These are phyloP conservation scores for Ceramica pisi DNA, from an alignment of 2,888 invertebrate genomes.

Conservation along the genomic window DNA sequence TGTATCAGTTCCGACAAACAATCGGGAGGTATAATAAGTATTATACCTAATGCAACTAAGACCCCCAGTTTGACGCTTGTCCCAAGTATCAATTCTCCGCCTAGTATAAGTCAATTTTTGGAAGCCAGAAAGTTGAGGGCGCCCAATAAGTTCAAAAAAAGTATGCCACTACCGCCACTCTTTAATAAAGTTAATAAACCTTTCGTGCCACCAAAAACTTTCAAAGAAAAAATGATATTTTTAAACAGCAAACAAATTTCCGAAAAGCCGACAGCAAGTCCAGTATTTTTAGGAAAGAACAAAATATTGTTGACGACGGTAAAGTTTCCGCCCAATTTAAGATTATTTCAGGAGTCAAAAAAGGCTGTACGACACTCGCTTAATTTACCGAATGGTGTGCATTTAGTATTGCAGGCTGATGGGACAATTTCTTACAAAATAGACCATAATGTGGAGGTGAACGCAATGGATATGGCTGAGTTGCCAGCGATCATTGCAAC, in stretches of 20 bases:
- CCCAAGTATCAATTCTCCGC: neutral
- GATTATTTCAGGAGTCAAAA: conserved; percentile 33
- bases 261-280: conserved; percentile 62
- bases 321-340: conserved; percentile 65
- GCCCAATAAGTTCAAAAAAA: neutral
- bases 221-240: conserved; percentile 58
- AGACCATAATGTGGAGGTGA: conserved; percentile 65
- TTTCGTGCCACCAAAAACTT: conserved; percentile 22
- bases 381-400: conserved; percentile 72
- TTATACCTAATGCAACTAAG: neutral
- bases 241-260: conserved; percentile 68
- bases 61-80: conserved; percentile 1
- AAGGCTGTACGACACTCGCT: conserved; percentile 23
- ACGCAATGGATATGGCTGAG: conserved; percentile 57
- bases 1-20: conserved; percentile 29
- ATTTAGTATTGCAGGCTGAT: conserved; percentile 69
- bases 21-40: neutral
- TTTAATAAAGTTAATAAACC: conserved; percentile 14
- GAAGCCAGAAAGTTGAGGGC: conserved; percentile 11
- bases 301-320: conserved; percentile 83
- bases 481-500: conserved; percentile 70
- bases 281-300: conserved; percentile 81
- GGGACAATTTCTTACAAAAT: conserved; percentile 70
- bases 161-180: neutral
- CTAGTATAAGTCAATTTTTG: neutral